Evolutionary conservation across 2,888 invertebrate species (phyloP), one percentile per base, ranked within the genome.

Genomic region (Linnaemya vulpina): DNA sequence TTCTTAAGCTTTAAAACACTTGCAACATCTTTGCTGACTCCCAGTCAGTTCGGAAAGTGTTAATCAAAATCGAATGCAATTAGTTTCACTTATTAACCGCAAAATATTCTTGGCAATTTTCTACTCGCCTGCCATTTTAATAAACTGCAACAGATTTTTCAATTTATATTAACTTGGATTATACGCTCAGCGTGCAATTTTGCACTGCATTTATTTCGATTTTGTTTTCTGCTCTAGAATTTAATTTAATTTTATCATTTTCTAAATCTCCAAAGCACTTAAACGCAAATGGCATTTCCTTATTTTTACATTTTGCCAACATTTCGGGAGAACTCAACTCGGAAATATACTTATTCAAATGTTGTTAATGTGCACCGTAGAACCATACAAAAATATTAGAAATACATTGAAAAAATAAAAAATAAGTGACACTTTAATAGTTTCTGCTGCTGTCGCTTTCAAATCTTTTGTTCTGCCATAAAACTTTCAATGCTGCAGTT

Each of bases 401-500:
- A 67, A 67, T 38, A 60, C 38, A 60, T 38, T 20, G 8, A 11
- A 38, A 38, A 46, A n/a, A 43, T 13, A 43, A 30, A 46, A 46
- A 38, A 11, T 38, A 82, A 82, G 63, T 85, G 77, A 78, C 78
- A 82, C 70, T 82, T 85, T 74, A 82, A 82, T 75, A 78, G 84
- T 68, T 85, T 71, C 60, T 75, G 43, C 22, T 65, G 60, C 60
- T 75, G 43, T 17, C 60, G 60, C 60, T 73, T 63, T 20, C 5
- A 51, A 17, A 40, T 62, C 17, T n/a, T 43, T 7, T 3, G 13
- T 40, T 74, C 68, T 20, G 53, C 0, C 30, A 3, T 25, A 4
- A 11, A 7, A 13, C 49, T 20, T n/a, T 43, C 43, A 30, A 35
- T 43, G 46, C 63, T 35, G 53, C n/a, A 75, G 49, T 13, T 30